Evolutionary conservation across 2,797 vertebrate species (phyloP).

Genomic region (Xyrichtys novacula): DNA sequence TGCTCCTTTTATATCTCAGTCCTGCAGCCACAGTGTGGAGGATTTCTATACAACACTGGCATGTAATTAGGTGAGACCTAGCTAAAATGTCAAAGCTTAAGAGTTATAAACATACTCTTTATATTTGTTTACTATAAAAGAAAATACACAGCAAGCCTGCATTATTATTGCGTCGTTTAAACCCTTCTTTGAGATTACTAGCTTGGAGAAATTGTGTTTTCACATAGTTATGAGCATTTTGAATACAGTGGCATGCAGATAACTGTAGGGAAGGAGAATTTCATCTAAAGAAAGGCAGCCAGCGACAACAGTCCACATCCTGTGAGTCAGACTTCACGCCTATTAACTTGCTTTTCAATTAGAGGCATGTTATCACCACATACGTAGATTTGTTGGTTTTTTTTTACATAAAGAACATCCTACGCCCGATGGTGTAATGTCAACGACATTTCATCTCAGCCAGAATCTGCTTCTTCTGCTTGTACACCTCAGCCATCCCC

Average conservation of each 20-base stretch:
- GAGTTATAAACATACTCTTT: too few species aligned
- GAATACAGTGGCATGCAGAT: neutral
- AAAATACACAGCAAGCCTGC: neutral
- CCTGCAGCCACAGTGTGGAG: too few species aligned
- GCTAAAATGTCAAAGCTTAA: neutral
- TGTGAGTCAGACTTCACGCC: constrained; percentile 1
- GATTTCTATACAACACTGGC: neutral
- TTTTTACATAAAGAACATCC: constrained; percentile 13
- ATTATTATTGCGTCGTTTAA: neutral
- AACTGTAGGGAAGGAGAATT: neutral
- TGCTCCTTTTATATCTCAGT: neutral
- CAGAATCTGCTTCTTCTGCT: constrained; percentile 28
- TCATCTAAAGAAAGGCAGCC: neutral
- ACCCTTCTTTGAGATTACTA: too few species aligned
- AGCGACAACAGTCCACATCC: neutral
- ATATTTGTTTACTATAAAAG: too few species aligned
- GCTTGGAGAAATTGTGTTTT: neutral
- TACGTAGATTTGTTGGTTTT: constrained; percentile 11
- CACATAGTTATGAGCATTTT: neutral
- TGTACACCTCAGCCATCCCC: constrained; percentile 46
- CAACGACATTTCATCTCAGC: constrained; percentile 36
- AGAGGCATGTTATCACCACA: constrained; percentile 25
- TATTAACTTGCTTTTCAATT: constrained; percentile 19
- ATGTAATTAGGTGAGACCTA: neutral
- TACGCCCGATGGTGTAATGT: constrained; percentile 38